Evolutionary conservation across 2,113 vertebrate genomes (phyloP), one percentile per base, ranked within the genome.

Genomic region (Hemiscyllium ocellatum): DNA sequence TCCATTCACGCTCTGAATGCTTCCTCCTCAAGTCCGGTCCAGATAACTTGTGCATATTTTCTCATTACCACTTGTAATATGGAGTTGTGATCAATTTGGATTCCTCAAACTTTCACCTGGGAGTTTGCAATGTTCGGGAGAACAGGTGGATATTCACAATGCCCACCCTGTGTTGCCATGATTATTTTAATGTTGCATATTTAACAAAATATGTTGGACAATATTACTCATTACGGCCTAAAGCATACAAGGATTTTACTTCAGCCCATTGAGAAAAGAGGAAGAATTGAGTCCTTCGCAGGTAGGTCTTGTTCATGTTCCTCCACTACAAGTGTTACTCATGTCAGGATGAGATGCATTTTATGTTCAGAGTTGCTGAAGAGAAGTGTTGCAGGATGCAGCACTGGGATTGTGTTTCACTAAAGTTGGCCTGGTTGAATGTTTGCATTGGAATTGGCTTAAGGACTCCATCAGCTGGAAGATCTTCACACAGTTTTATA

Each of bases 71-170:
- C 26, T 12, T 33, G 86, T 10, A 90, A n/a, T 33, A 15, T 61
- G 56, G 86, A 56, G 52, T 33, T 87, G 12, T 7, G n/a, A 33
- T 0, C 4, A 24, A 22, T 29, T 13, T 90, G 33, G 56, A n/a
- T n/a, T 33, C 13, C 56, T 61, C 17, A 65, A 65, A 33, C 13
- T 68, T 93, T 7, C n/a, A 37, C 37, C n/a, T 22, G 56, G 37
- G 61, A 65, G 61, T 66, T 68, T 66, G 2, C 33, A 93, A 42
- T 4, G 61, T 33, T 66, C 22, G 89, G 33, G 20, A 20, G 22
- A 66, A 20, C 89, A 93, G 89, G n/a, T 93, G 89, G 33, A 93
- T 93, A 93, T 37, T 65, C 56, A 83, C 80, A 91, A 61, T n/a
- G 87, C 26, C 56, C 29, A 47, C 29, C 2, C 65, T 65, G 17